Conservation (phyloP, 2,797 vertebrate species). For the Muscicapa striata region DNA sequence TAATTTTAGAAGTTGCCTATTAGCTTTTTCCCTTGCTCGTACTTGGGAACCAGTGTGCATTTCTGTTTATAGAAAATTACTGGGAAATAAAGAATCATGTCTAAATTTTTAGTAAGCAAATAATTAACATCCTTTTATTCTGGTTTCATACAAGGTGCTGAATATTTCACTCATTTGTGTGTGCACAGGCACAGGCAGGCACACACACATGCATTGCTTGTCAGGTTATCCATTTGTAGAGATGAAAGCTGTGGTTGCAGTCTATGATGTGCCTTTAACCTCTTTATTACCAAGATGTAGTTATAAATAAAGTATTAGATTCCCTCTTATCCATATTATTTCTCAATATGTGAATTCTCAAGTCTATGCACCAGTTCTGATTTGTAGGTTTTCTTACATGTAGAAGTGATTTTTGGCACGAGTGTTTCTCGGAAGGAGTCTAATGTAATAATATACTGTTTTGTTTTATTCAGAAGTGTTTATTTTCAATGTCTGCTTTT, state of each 20-base stretch:
- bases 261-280: constrained; percentile 27
- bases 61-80: not conserved
- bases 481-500: constrained; percentile 36
- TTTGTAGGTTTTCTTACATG: not conserved
- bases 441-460: not conserved
- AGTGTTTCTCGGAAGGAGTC: constrained; percentile 4
- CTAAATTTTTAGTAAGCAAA: not conserved
- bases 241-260: constrained; percentile 31
- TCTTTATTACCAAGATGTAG: constrained; percentile 23
- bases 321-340: not conserved
- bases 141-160: not conserved
- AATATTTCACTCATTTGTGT: not conserved
- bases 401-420: constrained; percentile 16
- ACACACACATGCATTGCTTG: not conserved
- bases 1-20: not conserved
- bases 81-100: not conserved
- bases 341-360: not conserved
- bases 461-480: not conserved
- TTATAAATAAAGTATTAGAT: constrained; percentile 23
- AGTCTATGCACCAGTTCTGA: constrained; percentile 4
- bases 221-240: constrained; percentile 5
- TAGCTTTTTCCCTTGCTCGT: not conserved
- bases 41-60: not conserved
- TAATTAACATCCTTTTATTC: not conserved
- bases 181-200: not conserved